These are phyloP conservation scores for Lepilemur ruficaudatus DNA, from an alignment of 2,797 vertebrate species.

Conservation along the genomic window DNA sequence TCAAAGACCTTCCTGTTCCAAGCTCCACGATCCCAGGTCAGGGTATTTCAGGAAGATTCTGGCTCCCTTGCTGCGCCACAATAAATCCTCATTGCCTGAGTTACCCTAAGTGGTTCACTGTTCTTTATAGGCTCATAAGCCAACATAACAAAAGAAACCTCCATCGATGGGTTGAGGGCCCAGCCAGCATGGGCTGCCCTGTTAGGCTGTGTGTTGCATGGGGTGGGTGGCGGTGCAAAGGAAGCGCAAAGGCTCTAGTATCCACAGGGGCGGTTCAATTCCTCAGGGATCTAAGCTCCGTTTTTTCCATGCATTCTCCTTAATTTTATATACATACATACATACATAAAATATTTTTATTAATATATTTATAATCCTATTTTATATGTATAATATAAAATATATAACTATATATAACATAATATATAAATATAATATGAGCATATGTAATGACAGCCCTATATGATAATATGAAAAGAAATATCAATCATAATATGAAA, in stretches of 20 bases:
- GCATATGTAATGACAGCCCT: background rate
- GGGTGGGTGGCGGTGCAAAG: background rate
- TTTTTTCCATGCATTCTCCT: background rate
- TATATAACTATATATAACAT: background rate
- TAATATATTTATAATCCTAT: background rate
- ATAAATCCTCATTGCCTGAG: background rate
- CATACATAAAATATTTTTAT: background rate
- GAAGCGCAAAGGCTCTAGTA: background rate
- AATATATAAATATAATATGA: background rate
- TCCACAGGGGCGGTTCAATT: background rate
- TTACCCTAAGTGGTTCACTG: background rate
- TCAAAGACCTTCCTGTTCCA: background rate
- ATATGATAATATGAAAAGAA: background rate
- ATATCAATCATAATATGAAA: background rate
- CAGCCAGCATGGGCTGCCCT: background rate
- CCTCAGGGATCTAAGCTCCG: background rate
- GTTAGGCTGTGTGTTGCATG: rapidly evolving
- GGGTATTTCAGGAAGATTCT: background rate
- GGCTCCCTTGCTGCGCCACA: background rate
- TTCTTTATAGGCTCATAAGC: background rate
- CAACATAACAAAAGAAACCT: too few species aligned
- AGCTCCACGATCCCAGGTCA: background rate
- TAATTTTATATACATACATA: background rate
- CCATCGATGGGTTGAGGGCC: rapidly evolving
- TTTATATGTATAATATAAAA: background rate